Evolutionary conservation across 1,140 invertebrate species (phyloP).

Genomic region (Eupeodes corollae): DNA sequence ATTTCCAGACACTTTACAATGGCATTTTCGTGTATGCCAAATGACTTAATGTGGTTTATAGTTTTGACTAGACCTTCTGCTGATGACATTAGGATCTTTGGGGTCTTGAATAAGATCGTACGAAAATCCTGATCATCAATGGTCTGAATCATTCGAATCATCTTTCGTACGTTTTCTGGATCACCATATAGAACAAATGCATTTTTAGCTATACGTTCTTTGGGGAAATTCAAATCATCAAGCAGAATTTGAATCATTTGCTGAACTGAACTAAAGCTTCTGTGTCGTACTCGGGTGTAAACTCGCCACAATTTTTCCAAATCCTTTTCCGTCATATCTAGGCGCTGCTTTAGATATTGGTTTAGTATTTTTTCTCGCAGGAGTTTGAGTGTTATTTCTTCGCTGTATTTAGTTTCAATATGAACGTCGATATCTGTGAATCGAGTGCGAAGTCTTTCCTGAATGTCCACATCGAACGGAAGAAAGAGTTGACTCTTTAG

Average conservation of each 20-base stretch:
- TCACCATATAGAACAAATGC: constrained; percentile 42
- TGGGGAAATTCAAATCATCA: constrained; percentile 39
- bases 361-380: constrained; percentile 40
- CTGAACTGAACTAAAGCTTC: constrained; percentile 41
- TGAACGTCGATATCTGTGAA: constrained; percentile 20
- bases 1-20: constrained; percentile 41
- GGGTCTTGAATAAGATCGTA: constrained; percentile 39
- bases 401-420: constrained; percentile 21
- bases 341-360: constrained; percentile 38
- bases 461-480: constrained; percentile 23
- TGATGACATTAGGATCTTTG: constrained; percentile 44
- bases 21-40: constrained; percentile 40
- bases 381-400: constrained; percentile 34
- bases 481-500: constrained; percentile 22
- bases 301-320: constrained; percentile 41
- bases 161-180: constrained; percentile 41
- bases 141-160: constrained; percentile 39
- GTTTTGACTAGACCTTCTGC: constrained; percentile 40
- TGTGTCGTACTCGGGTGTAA: constrained; percentile 42
- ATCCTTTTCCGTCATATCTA: constrained; percentile 37
- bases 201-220: constrained; percentile 40
- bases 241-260: constrained; percentile 39
- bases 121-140: constrained; percentile 41
- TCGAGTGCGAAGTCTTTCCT: constrained; percentile 20
- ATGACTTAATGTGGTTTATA: constrained; percentile 37